phyloP scores from a whole-genome alignment of 2,888 invertebrate genomes.

The Melanophora roralis region DNA sequence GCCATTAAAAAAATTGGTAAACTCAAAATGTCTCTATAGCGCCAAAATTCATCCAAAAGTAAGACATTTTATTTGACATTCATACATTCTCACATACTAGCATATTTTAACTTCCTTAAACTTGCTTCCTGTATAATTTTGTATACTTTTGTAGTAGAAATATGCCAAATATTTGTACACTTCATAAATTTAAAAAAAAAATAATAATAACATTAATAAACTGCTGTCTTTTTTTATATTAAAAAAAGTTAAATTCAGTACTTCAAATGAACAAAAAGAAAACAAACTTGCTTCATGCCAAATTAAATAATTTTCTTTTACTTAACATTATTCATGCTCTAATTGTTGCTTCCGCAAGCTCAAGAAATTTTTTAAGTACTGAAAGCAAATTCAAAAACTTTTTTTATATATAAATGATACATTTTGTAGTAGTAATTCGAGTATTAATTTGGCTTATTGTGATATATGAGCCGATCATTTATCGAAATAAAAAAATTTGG shows the following conservation, averaged over 20 bases:
- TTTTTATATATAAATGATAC: too few species aligned
- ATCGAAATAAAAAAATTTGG: too few species aligned
- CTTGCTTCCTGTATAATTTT: neutral
- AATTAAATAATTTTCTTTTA: slow-evolving; percentile 35
- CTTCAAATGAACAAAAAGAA: neutral
- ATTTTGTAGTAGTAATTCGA: too few species aligned
- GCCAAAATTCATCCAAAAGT: slow-evolving; percentile 13
- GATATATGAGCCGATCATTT: too few species aligned
- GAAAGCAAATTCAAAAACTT: too few species aligned
- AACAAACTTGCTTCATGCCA: slow-evolving; percentile 46
- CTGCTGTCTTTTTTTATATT: slow-evolving; percentile 32
- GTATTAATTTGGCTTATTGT: too few species aligned
- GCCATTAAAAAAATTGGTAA: neutral
- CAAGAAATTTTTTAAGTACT: too few species aligned
- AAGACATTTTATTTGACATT: neutral
- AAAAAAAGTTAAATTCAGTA: neutral
- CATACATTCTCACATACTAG: neutral
- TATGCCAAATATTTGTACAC: neutral
- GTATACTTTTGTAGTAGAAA: neutral
- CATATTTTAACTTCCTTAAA: slow-evolving; percentile 17
- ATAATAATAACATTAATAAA: slow-evolving; percentile 50
- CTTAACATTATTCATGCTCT: neutral
- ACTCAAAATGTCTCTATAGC: neutral
- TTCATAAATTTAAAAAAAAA: slow-evolving; percentile 12
- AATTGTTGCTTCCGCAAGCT: neutral